These are phyloP conservation scores for Enteromius thamalakanensis DNA, from an alignment of 2,797 vertebrate species.

Conservation along the genomic window DNA sequence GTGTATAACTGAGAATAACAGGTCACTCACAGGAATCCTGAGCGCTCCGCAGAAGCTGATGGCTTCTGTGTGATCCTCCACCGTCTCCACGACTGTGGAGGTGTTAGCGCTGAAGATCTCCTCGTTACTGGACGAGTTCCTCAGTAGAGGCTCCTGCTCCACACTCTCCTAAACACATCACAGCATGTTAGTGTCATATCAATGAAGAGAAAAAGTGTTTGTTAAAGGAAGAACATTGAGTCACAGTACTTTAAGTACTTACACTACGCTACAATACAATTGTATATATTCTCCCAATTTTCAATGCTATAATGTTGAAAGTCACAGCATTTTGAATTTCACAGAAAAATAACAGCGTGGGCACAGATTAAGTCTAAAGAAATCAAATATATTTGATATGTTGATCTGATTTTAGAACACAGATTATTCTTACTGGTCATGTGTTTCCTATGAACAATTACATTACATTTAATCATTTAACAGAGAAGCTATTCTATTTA, in stretches of 20 bases:
- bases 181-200: conserved; percentile 1
- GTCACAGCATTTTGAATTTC: neutral
- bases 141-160: conserved; percentile 71
- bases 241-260: neutral
- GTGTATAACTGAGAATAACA: conserved; percentile 1
- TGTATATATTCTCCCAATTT: neutral
- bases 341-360: neutral
- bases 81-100: conserved; percentile 59
- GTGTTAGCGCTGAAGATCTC: conserved; percentile 67
- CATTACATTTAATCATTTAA: neutral
- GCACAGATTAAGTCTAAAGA: neutral
- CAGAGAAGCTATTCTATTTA: neutral
- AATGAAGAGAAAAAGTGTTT: neutral
- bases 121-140: conserved; percentile 57
- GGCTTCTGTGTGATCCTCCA: conserved; percentile 74
- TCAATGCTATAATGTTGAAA: neutral
- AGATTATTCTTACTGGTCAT: neutral
- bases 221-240: neutral
- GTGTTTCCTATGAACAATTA: neutral
- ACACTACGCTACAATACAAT: neutral
- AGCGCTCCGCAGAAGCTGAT: conserved; percentile 91
- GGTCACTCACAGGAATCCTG: conserved; percentile 86
- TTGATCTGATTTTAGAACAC: neutral
- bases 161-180: conserved; percentile 56
- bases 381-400: neutral